Base-by-base conservation (phyloP, 2,797 vertebrate species). In the Manis javanica region DNA sequence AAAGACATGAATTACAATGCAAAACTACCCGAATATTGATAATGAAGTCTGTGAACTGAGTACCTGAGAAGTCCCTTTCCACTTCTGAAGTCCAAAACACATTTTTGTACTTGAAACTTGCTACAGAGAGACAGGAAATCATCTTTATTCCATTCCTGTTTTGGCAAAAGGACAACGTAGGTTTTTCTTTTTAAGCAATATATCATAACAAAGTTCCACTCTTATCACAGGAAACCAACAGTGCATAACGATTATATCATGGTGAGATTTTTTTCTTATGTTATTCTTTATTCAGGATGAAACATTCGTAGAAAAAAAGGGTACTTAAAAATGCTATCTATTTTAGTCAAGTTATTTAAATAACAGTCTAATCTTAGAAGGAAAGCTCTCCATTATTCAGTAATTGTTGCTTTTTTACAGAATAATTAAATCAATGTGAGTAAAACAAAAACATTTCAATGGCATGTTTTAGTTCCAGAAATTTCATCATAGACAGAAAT, bases 91-190 rank as follows among this genome's bases (percentile, higher is more conserved):
- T 66, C 94, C 53, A 37, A 91, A 86, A 87, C 42, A 88, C n/a
- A 51, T 78, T 91, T 92, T 95, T 77, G 61, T 74, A 42, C 69
- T 93, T 87, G 75, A 93, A 93, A 87, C 92, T 75, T 87, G 55
- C 61, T 86, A 24, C 6, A 84, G 29, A 71, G 68, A 89, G 31
- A 87, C 24, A 75, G 64, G 87, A 97, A 90, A 55, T 88, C 39
- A 37, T 39, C 49, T 87, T 83, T 63, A 59, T n/a, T 64, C n/a
- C 16, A 4, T 59, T n/a, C 29, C 42, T 42, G n/a, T 86, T 91
- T 88, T 91, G 83, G 74, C 84, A 82, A 94, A 91, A 6, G 26
- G 57, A 82, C 37, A 78, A 53, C 13, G 59, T 34, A 59, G 31
- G 39, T 89, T 90, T 46, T 83, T 83, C 53, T 94, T 92, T 86